Evolutionary conservation across 1,140 invertebrate genomes (phyloP), one percentile per base, ranked within the genome.

Genomic region (Cherax destructor): DNA sequence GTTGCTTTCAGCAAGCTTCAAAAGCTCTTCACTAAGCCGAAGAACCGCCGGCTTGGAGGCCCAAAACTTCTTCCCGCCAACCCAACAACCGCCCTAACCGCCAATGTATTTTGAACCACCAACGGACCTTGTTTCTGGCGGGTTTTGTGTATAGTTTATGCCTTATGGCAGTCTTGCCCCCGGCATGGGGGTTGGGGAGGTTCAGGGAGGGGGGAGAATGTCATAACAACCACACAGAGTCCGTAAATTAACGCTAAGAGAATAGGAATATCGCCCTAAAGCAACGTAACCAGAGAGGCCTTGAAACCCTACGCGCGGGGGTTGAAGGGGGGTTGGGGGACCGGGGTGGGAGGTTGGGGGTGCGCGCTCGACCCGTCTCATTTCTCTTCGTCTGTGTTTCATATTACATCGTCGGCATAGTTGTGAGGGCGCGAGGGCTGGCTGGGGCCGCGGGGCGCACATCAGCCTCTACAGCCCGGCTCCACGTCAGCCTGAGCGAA

Each of bases 181-280:
- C 79, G 79, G 79, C 79, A n/a, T 6, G 49, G 49, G 50, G 79
- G 79, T 24, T 21, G 79, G 69, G 21, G 69, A 24, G 69, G 69
- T 0, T 24, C 52, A 56, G 11, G 6, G 52, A 13, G 52, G 52
- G 52, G 79, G 79, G 79, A 81, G 79, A 81, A 81, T 81, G 79
- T 81, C 79, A 81, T 81, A 81, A 81, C 79, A 81, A 81, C 56
- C 79, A 59, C 41, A 79, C 13, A 81, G 79, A 81, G 79, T 52
- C 56, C 79, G 79, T 81, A 81, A 81, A 81, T 81, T 81, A 81
- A 81, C 49, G 79, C 49, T 56, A 81, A 81, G 79, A 81, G 79
- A 81, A 81, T 81, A 81, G 79, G 79, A 81, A 81, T 81, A 81
- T 81, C 79, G 79, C 79, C 79, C 79, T 81, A 56, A 81, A 56